Evolutionary conservation across 2,113 vertebrate genomes (phyloP), one percentile per base, ranked within the genome.

Genomic region (Passer domesticus): DNA sequence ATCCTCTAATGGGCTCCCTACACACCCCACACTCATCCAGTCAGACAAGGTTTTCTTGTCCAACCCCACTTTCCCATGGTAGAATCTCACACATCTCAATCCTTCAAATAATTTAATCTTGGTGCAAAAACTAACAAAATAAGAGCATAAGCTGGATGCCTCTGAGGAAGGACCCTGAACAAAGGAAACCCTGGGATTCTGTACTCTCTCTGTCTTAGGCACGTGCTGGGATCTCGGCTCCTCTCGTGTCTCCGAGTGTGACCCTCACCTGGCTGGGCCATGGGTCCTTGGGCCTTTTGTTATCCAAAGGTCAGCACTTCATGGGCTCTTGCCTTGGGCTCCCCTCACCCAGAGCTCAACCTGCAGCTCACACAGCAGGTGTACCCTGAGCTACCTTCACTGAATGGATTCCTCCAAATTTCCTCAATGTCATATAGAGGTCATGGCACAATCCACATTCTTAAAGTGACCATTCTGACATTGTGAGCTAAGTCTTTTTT

Each of bases 161-260:
- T 62, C 27, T 16, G 39, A 53, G 27, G 13, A 53, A 44, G 21
- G 33, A 24, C 13, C 33, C 31, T 16, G 31, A 35, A 10, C 25
- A 72, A 44, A 35, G 31, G 56, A 53, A 28, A 43, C 13, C 19
- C 37, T 83, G 31, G 25, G 20, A 7, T 62, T 62, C 52, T 35
- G 8, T 12, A 31, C 20, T 35, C 12, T 50, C 13, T 6, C 24
- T 35, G 8, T 43, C 35, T 20, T 19, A 19, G 15, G 19, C 1
- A 0, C 1, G 0, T 3, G 14, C 3, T n/a, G 56, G 15, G 13
- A 10, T 20, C 49, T 62, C 1, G 0, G 19, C 15, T 46, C 39
- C 39, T 33, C 12, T 15, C 1, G 0, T 31, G 47, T 37, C 56
- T 31, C 67, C 43, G 33, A 23, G 43, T 18, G 47, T 37, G 31